phyloP scores from a whole-genome alignment of 2,113 vertebrate species.

The Phoenicopterus ruber region DNA sequence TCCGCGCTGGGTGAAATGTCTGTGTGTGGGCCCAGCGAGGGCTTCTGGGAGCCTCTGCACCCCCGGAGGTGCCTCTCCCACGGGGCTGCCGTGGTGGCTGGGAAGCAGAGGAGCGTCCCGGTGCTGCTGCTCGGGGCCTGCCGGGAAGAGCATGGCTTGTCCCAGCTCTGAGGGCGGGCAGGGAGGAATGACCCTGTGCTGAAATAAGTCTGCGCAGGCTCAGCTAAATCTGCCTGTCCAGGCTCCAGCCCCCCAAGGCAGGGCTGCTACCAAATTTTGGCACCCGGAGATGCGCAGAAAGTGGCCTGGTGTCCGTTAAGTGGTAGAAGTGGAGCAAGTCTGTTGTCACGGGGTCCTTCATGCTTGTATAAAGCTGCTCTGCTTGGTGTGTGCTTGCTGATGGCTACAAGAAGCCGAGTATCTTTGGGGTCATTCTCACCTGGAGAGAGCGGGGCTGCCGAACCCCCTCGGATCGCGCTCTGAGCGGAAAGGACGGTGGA shows the following conservation, averaged over 20 bases:
- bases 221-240: not conserved
- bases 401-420: not conserved
- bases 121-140: not conserved
- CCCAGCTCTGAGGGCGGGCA: not conserved
- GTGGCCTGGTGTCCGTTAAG: not conserved
- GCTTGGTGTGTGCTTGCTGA: not conserved
- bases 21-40: not conserved
- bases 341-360: not conserved
- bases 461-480: rapidly evolving
- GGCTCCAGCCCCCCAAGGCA: not conserved
- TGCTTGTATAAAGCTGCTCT: not conserved
- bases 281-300: not conserved
- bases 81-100: rapidly evolving
- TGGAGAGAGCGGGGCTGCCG: not conserved
- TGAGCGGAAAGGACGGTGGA: not conserved
- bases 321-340: not conserved
- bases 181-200: not conserved
- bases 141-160: not conserved
- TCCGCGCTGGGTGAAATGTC: not conserved
- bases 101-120: not conserved
- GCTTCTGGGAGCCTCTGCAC: not conserved
- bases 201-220: not conserved
- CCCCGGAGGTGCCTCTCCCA: not conserved
- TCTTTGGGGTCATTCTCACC: not conserved
- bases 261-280: not conserved